Base-by-base conservation (phyloP, 2,888 invertebrate genomes). In the Balanococcus diminutus region DNA sequence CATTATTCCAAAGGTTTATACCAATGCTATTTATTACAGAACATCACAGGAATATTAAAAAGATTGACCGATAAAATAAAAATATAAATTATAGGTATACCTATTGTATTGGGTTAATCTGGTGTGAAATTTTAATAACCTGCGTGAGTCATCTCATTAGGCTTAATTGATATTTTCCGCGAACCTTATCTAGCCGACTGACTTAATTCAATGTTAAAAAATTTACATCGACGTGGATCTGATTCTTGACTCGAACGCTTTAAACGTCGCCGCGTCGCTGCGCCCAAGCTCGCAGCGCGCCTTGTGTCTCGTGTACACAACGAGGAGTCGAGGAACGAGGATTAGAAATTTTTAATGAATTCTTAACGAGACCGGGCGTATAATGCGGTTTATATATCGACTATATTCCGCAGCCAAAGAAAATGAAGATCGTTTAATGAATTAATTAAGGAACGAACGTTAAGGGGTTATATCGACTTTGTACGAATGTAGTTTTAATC, bases 61-160 rank as follows among this genome's bases (percentile, higher is more conserved):
- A n/a, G n/a, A n/a, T n/a, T n/a, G n/a, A n/a, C n/a, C n/a, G n/a
- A n/a, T n/a, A n/a, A n/a, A n/a, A n/a, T n/a, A n/a, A n/a, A n/a
- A n/a, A n/a, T n/a, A n/a, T n/a, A n/a, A n/a, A n/a, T n/a, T n/a
- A n/a, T n/a, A n/a, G n/a, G n/a, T n/a, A n/a, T n/a, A n/a, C n/a
- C n/a, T n/a, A n/a, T n/a, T n/a, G n/a, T 36, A 79, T 79, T 79
- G 19, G 75, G 28, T 36, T 32, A 79, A 79, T 36, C 36, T 16
- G 75, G 11, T 19, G 75, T 79, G 22, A 79, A 79, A 79, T 79
- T 79, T 79, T 79, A 79, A 79, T 36, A 28, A 36, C 75, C 36
- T 79, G 75, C 75, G 75, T 79, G 75, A 25, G 75, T 19, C 75
- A 36, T 79, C 36, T 79, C 75, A 79, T 79, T 79, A 79, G 9